Conservation (phyloP, 2,888 invertebrate species). For the Tribolium freemani region DNA sequence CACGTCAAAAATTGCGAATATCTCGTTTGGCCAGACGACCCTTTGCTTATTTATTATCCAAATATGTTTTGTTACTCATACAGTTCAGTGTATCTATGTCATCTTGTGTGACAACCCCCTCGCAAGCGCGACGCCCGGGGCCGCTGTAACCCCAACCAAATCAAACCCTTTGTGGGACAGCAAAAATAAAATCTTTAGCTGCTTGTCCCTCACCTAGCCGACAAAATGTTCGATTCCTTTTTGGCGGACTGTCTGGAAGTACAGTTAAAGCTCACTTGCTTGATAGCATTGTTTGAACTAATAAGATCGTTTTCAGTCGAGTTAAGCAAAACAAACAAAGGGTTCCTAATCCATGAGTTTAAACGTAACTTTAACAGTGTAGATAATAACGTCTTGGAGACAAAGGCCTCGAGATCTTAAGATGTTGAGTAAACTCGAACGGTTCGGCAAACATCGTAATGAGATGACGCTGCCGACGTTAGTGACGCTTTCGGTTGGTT, state of each 20-base stretch:
- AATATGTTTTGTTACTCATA: slow-evolving; percentile 14
- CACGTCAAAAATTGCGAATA: neutral
- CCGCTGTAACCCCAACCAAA: slow-evolving; percentile 14
- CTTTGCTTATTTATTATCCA: slow-evolving; percentile 10
- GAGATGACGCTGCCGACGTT: slow-evolving; percentile 53
- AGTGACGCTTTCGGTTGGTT: slow-evolving; percentile 52
- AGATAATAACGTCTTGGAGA: slow-evolving; percentile 58
- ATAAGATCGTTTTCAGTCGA: slow-evolving; percentile 62
- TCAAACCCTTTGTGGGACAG: slow-evolving; percentile 19
- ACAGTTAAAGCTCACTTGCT: slow-evolving; percentile 34
- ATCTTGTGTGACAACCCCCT: slow-evolving; percentile 29
- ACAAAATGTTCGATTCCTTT: too few species aligned
- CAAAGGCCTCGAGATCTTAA: slow-evolving; percentile 58
- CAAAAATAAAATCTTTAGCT: neutral
- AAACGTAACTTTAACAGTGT: slow-evolving; percentile 55
- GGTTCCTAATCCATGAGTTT: slow-evolving; percentile 58
- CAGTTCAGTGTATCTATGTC: slow-evolving; percentile 34
- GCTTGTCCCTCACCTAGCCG: too few species aligned
- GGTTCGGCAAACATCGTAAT: slow-evolving; percentile 60
- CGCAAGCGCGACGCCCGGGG: slow-evolving; percentile 5
- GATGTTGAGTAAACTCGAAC: slow-evolving; percentile 58
- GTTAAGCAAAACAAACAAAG: slow-evolving; percentile 61
- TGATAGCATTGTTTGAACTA: slow-evolving; percentile 55
- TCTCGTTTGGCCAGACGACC: neutral
- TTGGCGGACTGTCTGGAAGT: slow-evolving; percentile 13